Percentiles rank a stretch among this genome's conserved stretches.
phyloP scores from a whole-genome alignment of 2,888 invertebrate species.

The Aethes cnicana region DNA sequence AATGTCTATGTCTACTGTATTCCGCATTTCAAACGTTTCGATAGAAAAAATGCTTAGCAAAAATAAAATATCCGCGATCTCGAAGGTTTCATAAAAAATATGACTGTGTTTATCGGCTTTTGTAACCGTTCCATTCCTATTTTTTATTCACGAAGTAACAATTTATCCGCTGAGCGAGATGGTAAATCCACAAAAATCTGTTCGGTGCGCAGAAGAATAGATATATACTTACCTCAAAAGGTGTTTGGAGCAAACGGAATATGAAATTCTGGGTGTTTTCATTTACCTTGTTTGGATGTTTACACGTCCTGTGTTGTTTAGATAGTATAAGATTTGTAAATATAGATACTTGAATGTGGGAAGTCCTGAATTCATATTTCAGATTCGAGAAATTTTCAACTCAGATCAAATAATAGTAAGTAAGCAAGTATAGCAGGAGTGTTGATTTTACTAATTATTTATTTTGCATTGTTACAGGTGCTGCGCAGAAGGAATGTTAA shows the following conservation, averaged over 20 bases:
- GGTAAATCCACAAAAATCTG: constrained; percentile 16
- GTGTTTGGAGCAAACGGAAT: constrained; percentile 6
- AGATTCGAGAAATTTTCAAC: no score
- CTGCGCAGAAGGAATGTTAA: constrained; percentile 66
- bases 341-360: no score
- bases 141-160: constrained; percentile 13
- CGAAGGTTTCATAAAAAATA: no score
- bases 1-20: no score
- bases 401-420: no score
- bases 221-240: not conserved
- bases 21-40: no score
- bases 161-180: constrained; percentile 9
- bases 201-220: not conserved
- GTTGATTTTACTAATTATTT: constrained; percentile 15
- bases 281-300: not conserved
- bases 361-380: no score
- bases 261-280: not conserved
- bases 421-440: no score
- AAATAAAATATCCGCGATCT: no score
- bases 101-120: no score
- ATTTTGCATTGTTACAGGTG: constrained; percentile 63
- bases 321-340: not conserved
- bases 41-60: no score
- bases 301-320: not conserved
- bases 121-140: no score